These are phyloP conservation scores for Spheniscus humboldti DNA, from an alignment of 2,797 vertebrate genomes.

Conservation along the genomic window DNA sequence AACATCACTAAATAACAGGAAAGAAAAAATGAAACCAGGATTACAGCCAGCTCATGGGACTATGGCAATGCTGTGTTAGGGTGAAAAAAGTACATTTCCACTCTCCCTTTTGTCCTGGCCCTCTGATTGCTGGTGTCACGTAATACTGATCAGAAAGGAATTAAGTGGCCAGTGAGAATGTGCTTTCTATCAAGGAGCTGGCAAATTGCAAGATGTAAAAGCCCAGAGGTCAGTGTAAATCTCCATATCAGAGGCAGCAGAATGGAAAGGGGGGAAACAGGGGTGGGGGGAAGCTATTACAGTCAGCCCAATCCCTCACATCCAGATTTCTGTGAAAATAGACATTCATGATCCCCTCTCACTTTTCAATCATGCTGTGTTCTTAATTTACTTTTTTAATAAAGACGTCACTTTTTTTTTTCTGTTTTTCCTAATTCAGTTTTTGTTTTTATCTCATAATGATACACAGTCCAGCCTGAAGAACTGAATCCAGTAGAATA, in stretches of 20 bases:
- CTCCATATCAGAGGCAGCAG: conserved; percentile 66
- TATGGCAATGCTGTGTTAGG: background rate
- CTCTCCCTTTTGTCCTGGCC: conserved; percentile 45
- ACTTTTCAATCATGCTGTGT: background rate
- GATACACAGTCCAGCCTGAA: background rate
- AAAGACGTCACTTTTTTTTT: background rate
- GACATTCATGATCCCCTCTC: background rate
- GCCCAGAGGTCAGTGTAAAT: conserved; percentile 69
- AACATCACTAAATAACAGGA: conserved; percentile 2
- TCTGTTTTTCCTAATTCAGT: background rate
- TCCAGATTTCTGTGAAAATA: conserved; percentile 33
- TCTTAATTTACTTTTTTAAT: background rate
- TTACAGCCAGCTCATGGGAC: conserved; percentile 20
- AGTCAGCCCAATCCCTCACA: conserved; percentile 13
- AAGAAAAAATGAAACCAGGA: conserved; percentile 41
- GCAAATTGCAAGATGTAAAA: conserved; percentile 67
- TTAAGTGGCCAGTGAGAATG: conserved; percentile 58
- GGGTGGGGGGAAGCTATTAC: conserved; percentile 38
- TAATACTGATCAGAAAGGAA: conserved; percentile 59
- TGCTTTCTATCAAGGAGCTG: conserved; percentile 61
- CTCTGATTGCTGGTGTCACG: conserved; percentile 45
- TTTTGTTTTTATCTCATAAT: background rate
- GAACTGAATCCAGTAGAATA: background rate
- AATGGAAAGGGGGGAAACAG: background rate
- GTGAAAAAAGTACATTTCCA: conserved; percentile 2